Evolutionary conservation across 2,113 vertebrate species (phyloP), one percentile per base, ranked within the genome.

Genomic region (Oncorhynchus kisutch): DNA sequence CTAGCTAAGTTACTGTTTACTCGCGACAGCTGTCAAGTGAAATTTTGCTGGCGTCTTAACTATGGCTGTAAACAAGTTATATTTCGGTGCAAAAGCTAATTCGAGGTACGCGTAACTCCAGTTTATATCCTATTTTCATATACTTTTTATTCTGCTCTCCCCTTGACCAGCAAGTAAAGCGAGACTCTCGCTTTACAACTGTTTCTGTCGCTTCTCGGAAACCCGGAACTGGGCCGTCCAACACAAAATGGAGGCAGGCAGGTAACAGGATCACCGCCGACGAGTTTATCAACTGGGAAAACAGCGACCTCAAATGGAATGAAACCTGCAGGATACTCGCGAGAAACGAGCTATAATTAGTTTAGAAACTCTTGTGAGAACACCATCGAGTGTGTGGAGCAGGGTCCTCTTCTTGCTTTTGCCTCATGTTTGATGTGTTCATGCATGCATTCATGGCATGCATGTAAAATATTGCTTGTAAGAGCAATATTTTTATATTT

Each of bases 201-300:
- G n/a, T 84, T 81, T 91, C 88, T 76, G 65, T 80, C 60, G 71
- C 82, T 88, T 49, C 78, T 82, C 79, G 14, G 82, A 82, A 91
- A 92, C 91, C 88, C 90, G 89, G 92, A 92, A 94, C 88, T 84
- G 51, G 71, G 81, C 49, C 69, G 73, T 73, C 45, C 71, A 71
- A 79, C 80, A 91, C 92, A 94, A 94, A 94, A 94, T 93, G 92
- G 92, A 90, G 91, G 91, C 79, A 90, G 90, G 91, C 79, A 76
- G 78, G 74, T 75, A 60, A 69, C 13, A 24, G 8, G 69, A 71
- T 54, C 45, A 51, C 22, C 22, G 70, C 22, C 49, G 24, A 62
- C 59, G 9, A 62, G 59, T 62, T 22, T 8, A 49, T 70, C n/a
- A 67, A 67, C n/a, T 24, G 39, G 67, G 20, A 9, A 70, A 45